Evolutionary conservation across 2,113 vertebrate genomes (phyloP).

Genomic region (Albula glossodonta): DNA sequence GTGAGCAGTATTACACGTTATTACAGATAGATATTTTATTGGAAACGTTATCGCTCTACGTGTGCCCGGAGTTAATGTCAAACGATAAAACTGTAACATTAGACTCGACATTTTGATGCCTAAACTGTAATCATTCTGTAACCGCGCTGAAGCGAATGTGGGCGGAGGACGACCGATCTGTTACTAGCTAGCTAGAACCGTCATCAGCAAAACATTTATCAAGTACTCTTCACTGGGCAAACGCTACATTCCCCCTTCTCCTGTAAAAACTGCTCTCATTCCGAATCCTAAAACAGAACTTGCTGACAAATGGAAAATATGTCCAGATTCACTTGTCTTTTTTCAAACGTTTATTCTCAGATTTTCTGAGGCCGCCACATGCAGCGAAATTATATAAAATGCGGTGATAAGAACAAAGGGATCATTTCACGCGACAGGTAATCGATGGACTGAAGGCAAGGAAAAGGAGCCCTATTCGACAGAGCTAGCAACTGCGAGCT

Average conservation of each 20-base stretch:
- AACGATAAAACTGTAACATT: constrained; percentile 29
- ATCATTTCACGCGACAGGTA: constrained; percentile 3
- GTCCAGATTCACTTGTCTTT: constrained; percentile 37
- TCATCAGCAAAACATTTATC: constrained; percentile 90
- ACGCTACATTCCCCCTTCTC: constrained; percentile 84
- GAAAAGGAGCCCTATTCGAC: constrained; percentile 20
- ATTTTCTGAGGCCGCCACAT: constrained; percentile 22
- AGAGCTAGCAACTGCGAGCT: constrained; percentile 24
- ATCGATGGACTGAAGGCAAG: constrained; percentile 1
- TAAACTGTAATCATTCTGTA: constrained; percentile 60
- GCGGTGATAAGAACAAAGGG: neutral
- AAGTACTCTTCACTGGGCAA: constrained; percentile 79
- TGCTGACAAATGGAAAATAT: constrained; percentile 57
- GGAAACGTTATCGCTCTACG: neutral
- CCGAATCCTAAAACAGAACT: constrained; percentile 59
- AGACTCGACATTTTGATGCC: constrained; percentile 48
- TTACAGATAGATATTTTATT: constrained; percentile 17
- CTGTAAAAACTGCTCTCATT: constrained; percentile 76
- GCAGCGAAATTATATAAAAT: neutral
- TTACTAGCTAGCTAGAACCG: constrained; percentile 54
- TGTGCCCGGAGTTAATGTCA: constrained; percentile 18
- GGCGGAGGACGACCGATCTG: constrained; percentile 68
- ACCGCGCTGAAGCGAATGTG: constrained; percentile 66
- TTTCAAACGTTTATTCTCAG: neutral
- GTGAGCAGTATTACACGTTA: neutral